Evolutionary conservation across 2,797 vertebrate genomes (phyloP).

Genomic region (Aldrovandia affinis): DNA sequence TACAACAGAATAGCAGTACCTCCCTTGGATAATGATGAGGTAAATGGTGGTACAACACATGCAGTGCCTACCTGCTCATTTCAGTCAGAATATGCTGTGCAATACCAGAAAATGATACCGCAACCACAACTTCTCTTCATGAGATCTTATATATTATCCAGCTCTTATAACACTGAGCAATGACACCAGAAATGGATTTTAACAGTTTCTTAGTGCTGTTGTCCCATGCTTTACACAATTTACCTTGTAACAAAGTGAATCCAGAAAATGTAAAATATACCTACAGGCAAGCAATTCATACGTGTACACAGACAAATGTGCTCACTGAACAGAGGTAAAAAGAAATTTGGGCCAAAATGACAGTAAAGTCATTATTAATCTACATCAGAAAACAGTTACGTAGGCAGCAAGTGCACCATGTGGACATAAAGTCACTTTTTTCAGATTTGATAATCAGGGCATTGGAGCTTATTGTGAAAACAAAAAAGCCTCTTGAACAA

Average conservation of each 20-base stretch:
- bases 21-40: background rate
- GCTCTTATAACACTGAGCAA: background rate
- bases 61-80: background rate
- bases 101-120: constrained; percentile 6
- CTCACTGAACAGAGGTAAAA: background rate
- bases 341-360: background rate
- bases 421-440: background rate
- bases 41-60: background rate
- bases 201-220: background rate
- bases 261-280: background rate
- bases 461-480: background rate
- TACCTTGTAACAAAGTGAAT: background rate
- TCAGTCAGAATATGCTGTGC: background rate
- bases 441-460: background rate
- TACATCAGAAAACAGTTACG: background rate
- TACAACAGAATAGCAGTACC: background rate
- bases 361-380: constrained; percentile 5
- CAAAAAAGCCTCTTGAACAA: background rate
- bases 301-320: background rate
- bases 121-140: background rate
- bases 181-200: background rate
- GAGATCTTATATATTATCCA: background rate
- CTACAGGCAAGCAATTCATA: background rate
- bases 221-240: background rate
- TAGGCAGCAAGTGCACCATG: background rate